These are phyloP conservation scores for Rhinophrynus dorsalis DNA, from an alignment of 2,797 vertebrate genomes.

Conservation along the genomic window DNA sequence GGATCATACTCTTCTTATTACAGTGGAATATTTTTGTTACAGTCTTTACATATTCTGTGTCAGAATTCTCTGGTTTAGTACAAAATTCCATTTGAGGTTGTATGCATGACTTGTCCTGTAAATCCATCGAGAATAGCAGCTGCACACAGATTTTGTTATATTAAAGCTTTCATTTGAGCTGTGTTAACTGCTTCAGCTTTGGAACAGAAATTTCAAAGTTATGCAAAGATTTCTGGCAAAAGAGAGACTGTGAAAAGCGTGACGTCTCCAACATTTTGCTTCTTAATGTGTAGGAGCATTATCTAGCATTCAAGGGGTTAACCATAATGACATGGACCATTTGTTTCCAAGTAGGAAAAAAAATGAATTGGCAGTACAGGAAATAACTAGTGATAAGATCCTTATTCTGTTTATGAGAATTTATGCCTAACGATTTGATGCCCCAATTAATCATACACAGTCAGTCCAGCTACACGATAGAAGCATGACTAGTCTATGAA, in stretches of 20 bases:
- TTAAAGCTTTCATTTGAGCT: too few species aligned
- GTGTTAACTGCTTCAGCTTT: too few species aligned
- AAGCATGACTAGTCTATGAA: neutral
- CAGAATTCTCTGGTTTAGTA: neutral
- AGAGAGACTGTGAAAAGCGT: too few species aligned
- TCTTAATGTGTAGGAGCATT: too few species aligned
- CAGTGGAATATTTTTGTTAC: neutral
- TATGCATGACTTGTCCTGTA: neutral
- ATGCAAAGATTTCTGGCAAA: too few species aligned
- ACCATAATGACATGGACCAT: slow-evolving; percentile 9
- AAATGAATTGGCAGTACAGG: slow-evolving; percentile 11
- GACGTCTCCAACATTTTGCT: too few species aligned
- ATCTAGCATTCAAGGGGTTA: too few species aligned
- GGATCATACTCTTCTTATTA: neutral
- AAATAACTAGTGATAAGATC: slow-evolving; percentile 7
- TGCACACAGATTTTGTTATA: too few species aligned
- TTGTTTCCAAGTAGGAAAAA: slow-evolving; percentile 6
- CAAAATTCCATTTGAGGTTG: neutral
- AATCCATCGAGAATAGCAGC: neutral
- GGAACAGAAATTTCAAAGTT: too few species aligned
- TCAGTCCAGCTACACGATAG: neutral
- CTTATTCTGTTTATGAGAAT: slow-evolving; percentile 7
- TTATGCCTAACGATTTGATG: slow-evolving; percentile 18
- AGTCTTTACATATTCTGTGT: neutral
- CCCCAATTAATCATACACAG: slow-evolving; percentile 12